Evolutionary conservation across 2,113 vertebrate species (phyloP).

Genomic region (Himantopus leucocephalus): DNA sequence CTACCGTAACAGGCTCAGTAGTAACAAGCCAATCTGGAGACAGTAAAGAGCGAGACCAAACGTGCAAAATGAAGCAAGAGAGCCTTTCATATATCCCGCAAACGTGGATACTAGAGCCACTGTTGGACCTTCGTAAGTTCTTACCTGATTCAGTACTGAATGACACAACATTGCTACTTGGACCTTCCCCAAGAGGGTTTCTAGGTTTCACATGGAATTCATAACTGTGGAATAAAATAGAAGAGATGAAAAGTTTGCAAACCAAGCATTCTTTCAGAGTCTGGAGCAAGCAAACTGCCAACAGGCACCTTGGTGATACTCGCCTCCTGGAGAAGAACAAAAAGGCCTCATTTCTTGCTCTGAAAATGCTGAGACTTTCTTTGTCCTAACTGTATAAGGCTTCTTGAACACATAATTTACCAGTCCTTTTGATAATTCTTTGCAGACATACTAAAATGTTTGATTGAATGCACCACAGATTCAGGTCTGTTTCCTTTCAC

Average conservation of each 20-base stretch:
- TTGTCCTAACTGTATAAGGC: background rate
- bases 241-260: background rate
- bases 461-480: background rate
- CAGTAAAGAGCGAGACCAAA: background rate
- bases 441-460: background rate
- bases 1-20: rapidly evolving
- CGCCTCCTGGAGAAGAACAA: background rate
- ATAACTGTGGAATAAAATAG: conserved; percentile 79
- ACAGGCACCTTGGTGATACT: background rate
- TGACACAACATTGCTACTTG: conserved; percentile 83
- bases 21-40: background rate
- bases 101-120: background rate
- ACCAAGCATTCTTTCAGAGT: background rate
- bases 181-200: conserved; percentile 90
- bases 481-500: background rate
- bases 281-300: background rate
- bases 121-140: background rate
- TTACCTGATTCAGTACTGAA: conserved; percentile 97
- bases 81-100: background rate
- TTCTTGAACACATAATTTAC: background rate
- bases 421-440: background rate
- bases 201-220: conserved; percentile 91
- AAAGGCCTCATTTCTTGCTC: background rate
- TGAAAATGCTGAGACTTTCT: background rate
- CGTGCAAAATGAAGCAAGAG: background rate